These are phyloP conservation scores for Semaprochilodus insignis DNA, from an alignment of 2,797 vertebrate species.

Conservation along the genomic window DNA sequence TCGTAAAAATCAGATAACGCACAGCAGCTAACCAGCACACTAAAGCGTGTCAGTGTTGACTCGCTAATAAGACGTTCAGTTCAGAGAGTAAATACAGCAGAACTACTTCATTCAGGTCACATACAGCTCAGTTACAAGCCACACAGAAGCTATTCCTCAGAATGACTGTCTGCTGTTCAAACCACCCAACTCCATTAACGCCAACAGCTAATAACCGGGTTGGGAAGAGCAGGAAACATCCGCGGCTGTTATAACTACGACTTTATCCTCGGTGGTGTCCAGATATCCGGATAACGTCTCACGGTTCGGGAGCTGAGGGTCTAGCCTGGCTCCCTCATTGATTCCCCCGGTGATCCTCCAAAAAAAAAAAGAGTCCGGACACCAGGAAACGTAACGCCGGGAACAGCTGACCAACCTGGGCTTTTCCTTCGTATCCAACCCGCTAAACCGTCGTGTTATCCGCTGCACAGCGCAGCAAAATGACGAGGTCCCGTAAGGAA, in stretches of 20 bases:
- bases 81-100: neutral
- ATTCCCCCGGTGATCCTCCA: constrained; percentile 13
- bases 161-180: no score
- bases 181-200: no score
- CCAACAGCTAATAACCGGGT: neutral
- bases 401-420: neutral
- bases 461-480: neutral
- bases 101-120: neutral
- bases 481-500: neutral
- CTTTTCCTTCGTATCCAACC: neutral
- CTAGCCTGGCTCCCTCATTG: constrained; percentile 6
- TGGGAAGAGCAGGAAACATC: no score
- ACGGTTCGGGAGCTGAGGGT: neutral
- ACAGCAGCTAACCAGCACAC: no score
- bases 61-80: no score
- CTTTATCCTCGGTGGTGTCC: neutral
- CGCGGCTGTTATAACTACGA: neutral
- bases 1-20: no score
- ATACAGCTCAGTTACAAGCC: neutral
- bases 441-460: neutral
- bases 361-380: neutral
- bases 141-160: no score
- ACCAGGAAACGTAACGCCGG: constrained; percentile 4
- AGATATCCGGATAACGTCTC: neutral
- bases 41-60: no score